A percentile compares a stretch with the other conserved stretches of the same genome.
These are phyloP conservation scores for Pseudopipra pipra DNA, from an alignment of 2,113 vertebrate genomes.

Conservation along the genomic window DNA sequence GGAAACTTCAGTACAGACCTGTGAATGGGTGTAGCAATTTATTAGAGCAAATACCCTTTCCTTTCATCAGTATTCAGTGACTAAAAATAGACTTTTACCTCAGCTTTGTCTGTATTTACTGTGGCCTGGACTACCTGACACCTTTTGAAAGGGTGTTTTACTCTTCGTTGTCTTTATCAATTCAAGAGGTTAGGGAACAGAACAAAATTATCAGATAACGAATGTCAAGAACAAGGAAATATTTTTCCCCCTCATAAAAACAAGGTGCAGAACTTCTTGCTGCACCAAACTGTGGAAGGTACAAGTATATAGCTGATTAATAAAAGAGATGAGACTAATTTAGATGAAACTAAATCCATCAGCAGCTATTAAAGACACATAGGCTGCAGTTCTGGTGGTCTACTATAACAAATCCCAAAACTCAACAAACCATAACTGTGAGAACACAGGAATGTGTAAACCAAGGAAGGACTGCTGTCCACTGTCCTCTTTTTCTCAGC, in stretches of 20 bases:
- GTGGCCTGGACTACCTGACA: background rate
- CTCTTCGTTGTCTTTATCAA: background rate
- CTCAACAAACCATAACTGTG: background rate
- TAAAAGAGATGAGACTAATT: background rate
- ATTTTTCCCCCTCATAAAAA: background rate
- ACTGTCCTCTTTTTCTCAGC: background rate
- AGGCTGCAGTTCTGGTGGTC: background rate
- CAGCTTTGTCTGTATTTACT: background rate
- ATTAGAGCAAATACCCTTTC: background rate
- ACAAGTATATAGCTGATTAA: background rate
- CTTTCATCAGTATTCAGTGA: background rate
- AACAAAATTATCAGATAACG: background rate
- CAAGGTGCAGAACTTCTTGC: background rate
- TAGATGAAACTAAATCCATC: background rate
- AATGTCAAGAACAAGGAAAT: background rate
- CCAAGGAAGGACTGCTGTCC: rapidly evolving
- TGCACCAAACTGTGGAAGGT: background rate
- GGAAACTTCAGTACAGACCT: background rate
- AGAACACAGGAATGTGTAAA: background rate
- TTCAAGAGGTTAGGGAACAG: background rate
- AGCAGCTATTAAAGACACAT: background rate
- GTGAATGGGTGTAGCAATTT: background rate
- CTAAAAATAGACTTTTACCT: background rate
- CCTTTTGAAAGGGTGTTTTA: background rate
- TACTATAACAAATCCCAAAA: background rate